phyloP scores from a whole-genome alignment of 2,797 vertebrate genomes.

The Pseudochromis fuscus region DNA sequence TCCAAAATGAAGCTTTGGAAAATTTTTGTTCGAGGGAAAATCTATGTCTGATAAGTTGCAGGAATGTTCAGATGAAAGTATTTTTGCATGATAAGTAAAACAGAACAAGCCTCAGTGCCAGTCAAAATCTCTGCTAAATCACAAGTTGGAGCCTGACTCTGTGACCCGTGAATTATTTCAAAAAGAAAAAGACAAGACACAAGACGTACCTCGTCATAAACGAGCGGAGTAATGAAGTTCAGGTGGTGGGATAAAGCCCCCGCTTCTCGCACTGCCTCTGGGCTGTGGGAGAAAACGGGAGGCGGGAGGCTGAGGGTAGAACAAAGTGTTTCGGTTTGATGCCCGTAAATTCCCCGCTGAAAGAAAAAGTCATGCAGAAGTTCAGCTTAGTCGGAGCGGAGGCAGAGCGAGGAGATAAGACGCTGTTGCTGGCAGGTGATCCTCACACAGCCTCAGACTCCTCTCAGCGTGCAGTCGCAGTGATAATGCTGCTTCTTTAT shows the following conservation, averaged over 20 bases:
- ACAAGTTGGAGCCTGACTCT: constrained; percentile 37
- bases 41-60: neutral
- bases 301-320: constrained; percentile 48
- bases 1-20: constrained; percentile 20
- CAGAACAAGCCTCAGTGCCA: constrained; percentile 3
- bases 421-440: constrained; percentile 29
- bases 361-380: constrained; percentile 48
- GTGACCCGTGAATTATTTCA: constrained; percentile 47
- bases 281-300: constrained; percentile 55
- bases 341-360: constrained; percentile 61
- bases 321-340: constrained; percentile 61
- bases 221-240: constrained; percentile 68
- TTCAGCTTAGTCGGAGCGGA: constrained; percentile 40
- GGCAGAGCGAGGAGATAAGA: constrained; percentile 44
- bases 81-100: constrained; percentile 4
- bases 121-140: constrained; percentile 23
- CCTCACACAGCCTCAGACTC: constrained; percentile 8
- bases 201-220: constrained; percentile 59
- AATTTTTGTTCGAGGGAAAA: constrained; percentile 13
- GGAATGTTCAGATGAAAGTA: constrained; percentile 1
- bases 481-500: constrained; percentile 3
- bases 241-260: constrained; percentile 66
- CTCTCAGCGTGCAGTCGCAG: constrained; percentile 17
- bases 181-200: constrained; percentile 57
- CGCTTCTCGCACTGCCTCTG: constrained; percentile 29